phyloP scores from a whole-genome alignment of 2,797 vertebrate species.

The Anableps anableps region DNA sequence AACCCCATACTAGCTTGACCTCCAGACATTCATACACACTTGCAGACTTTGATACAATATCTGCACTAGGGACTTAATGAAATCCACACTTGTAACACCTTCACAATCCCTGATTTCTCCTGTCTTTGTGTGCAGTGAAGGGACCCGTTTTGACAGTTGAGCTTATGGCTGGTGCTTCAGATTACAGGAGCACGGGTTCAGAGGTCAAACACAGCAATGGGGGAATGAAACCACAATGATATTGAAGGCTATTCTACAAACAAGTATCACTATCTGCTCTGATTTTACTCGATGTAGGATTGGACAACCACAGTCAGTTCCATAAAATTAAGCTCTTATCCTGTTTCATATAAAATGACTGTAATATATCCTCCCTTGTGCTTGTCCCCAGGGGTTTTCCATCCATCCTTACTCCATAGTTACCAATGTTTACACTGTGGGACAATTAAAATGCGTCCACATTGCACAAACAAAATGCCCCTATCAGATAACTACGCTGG shows the following conservation, averaged over 20 bases:
- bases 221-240: conserved; percentile 15
- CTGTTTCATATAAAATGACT: background rate
- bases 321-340: background rate
- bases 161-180: conserved; percentile 47
- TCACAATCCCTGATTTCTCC: conserved; percentile 19
- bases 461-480: background rate
- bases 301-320: background rate
- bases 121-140: conserved; percentile 28
- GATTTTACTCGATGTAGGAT: background rate
- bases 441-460: background rate
- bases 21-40: conserved; percentile 1
- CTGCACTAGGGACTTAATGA: conserved; percentile 52
- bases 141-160: conserved; percentile 77
- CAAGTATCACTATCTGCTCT: background rate
- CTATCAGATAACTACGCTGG: background rate
- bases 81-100: conserved; percentile 45
- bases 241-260: background rate
- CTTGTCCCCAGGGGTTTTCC: background rate
- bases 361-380: background rate
- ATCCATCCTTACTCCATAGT: background rate
- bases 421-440: background rate
- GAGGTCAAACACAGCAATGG: conserved; percentile 33
- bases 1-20: conserved; percentile 76
- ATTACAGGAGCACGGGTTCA: conserved; percentile 51
- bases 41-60: conserved; percentile 24